These are phyloP conservation scores for Prosopocoilus inquinatus DNA, from an alignment of 2,888 invertebrate genomes.

Conservation along the genomic window DNA sequence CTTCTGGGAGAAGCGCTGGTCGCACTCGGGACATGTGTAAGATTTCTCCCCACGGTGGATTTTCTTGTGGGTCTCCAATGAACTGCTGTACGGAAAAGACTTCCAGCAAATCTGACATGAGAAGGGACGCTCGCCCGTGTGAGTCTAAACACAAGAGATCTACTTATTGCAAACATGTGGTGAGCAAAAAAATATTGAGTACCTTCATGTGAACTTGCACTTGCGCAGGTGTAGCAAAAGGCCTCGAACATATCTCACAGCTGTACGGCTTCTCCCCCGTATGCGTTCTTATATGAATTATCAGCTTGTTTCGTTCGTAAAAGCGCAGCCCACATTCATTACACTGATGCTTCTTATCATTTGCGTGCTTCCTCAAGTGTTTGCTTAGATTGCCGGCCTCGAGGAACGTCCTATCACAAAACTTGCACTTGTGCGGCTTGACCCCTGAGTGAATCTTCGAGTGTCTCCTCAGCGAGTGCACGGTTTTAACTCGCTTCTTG, in stretches of 20 bases:
- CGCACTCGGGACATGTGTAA: conserved; percentile 34
- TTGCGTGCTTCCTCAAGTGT: conserved; percentile 33
- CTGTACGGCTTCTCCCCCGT: conserved; percentile 37
- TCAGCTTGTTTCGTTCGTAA: conserved; percentile 37
- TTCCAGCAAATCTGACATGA: conserved; percentile 35
- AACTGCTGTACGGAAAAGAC: conserved; percentile 34
- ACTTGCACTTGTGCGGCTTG: conserved; percentile 30
- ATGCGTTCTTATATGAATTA: conserved; percentile 35
- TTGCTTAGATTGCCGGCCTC: conserved; percentile 35
- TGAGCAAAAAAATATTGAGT: background rate
- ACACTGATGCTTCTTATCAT: conserved; percentile 37
- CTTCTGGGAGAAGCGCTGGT: conserved; percentile 35
- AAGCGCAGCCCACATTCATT: conserved; percentile 36
- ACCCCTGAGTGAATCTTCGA: conserved; percentile 32
- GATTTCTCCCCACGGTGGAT: conserved; percentile 33
- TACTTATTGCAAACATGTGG: background rate
- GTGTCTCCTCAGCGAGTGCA: conserved; percentile 23
- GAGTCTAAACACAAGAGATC: conserved; percentile 26
- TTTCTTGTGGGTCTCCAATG: conserved; percentile 35
- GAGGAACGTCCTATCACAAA: conserved; percentile 34
- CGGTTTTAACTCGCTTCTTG: conserved; percentile 20
- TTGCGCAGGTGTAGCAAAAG: conserved; percentile 34
- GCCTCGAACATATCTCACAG: conserved; percentile 31
- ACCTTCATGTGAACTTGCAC: conserved; percentile 36
- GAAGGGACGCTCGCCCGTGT: conserved; percentile 35